Percentiles rank a stretch among this genome's conserved stretches.
Evolutionary conservation across 1,140 invertebrate genomes (phyloP).

Genomic region (Papilio machaon): DNA sequence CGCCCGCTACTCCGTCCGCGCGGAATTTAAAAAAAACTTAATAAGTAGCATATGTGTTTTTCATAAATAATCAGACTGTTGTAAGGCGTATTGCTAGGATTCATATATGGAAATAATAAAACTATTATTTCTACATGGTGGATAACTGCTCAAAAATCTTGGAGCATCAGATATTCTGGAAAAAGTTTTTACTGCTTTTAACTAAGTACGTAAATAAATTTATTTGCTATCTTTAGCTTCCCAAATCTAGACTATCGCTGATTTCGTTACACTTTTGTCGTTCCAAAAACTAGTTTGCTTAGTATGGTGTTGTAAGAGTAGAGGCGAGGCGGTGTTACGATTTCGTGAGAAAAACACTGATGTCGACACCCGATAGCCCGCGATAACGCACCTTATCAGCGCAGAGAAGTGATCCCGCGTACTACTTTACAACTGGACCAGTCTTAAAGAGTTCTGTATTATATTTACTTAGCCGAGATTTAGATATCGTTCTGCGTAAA

Average conservation of each 20-base stretch:
- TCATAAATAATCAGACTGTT: too few species aligned
- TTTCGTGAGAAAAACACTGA: conserved; percentile 48
- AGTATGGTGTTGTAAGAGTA: conserved; percentile 21
- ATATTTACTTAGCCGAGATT: conserved; percentile 73
- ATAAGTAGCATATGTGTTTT: too few species aligned
- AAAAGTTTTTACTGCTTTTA: not conserved
- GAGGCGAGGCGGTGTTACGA: conserved; percentile 8
- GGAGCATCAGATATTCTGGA: not conserved
- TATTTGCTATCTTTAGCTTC: not conserved
- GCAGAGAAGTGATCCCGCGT: conserved; percentile 45
- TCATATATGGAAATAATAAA: too few species aligned
- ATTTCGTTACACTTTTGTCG: not conserved
- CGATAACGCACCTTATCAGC: conserved; percentile 66
- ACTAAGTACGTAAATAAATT: not conserved
- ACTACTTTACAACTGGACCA: conserved; percentile 54
- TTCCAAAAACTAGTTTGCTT: conserved; percentile 32
- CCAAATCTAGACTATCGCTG: not conserved
- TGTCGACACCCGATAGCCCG: conserved; percentile 40
- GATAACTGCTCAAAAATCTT: not conserved
- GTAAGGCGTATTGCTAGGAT: too few species aligned
- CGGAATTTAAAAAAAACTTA: too few species aligned
- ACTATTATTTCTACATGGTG: too few species aligned
- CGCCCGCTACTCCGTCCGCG: too few species aligned
- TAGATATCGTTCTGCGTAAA: conserved; percentile 12
- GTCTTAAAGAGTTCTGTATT: conserved; percentile 54